Evolutionary conservation across 2,113 vertebrate genomes (phyloP), one percentile per base, ranked within the genome.

Genomic region (Nanger granti): DNA sequence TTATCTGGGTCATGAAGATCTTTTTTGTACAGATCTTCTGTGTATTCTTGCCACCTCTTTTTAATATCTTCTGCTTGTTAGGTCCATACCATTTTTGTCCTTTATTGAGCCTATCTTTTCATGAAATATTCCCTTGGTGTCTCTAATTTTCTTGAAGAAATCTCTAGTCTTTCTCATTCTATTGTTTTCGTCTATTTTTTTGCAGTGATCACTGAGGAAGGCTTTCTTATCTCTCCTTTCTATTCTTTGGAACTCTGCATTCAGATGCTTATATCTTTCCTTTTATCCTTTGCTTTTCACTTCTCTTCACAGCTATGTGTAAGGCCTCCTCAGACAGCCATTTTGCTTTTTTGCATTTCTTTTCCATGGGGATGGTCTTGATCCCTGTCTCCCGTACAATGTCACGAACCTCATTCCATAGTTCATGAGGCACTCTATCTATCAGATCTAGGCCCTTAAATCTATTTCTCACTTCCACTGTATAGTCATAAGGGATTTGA

Each of bases 361-460:
- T 69, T 69, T 69, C 1, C n/a, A 1, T 37, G 66, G n/a, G 9
- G 8, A 69, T 22, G n/a, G n/a, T 69, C 34, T 69, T 69, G 18
- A 69, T 22, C 5, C 18, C n/a, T 73, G 2, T 73, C 18, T 73
- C 18, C 66, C 5, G 4, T 37, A 73, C 4, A 37, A 22, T 37
- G 18, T 37, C 66, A 37, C 1, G 17, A 73, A 11, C 18, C n/a
- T 37, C n/a, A 1, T 0, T 73, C 66, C n/a, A 37, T 22, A 73
- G 8, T 37, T 37, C n/a, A 5, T 37, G 18, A 5, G 66, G n/a
- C 18, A 37, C 18, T 73, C 66, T 73, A 2, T 69, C 44, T 44
- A 37, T 11, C 2, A 1, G 34, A 37, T 73, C n/a, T 22, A 73
- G 18, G 5, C n/a, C n/a, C n/a, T 73, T 73, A 37, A 37, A 37